Percentiles rank a stretch among this genome's conserved stretches.
Evolutionary conservation across 1,140 invertebrate species (phyloP).

Genomic region (Orussus abietinus): DNA sequence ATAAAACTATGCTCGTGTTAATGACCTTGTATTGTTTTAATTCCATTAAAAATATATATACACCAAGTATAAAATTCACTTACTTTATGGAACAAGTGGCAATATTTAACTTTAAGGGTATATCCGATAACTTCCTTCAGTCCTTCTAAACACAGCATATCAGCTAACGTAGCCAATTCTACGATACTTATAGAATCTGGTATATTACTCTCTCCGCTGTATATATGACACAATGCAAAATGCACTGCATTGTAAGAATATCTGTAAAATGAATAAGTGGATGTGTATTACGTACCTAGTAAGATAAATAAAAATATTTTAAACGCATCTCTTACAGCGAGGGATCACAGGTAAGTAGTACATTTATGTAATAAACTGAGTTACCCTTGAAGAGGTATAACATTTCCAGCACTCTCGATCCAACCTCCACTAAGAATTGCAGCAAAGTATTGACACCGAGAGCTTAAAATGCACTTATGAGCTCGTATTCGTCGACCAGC

Average conservation of each 20-base stretch:
- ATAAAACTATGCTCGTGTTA: too few relatives aligned
- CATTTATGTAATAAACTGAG: constrained; percentile 10
- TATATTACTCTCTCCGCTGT: constrained; percentile 81
- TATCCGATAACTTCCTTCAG: constrained; percentile 86
- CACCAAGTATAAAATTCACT: constrained; percentile 17
- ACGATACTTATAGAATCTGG: constrained; percentile 80
- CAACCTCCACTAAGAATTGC: constrained; percentile 82
- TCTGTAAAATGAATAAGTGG: constrained; percentile 52
- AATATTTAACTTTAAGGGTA: constrained; percentile 83
- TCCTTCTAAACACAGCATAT: constrained; percentile 83
- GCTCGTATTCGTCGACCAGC: constrained; percentile 74
- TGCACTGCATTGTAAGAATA: constrained; percentile 80
- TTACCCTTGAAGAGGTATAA: constrained; percentile 79
- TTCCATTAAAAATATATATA: constrained; percentile 7
- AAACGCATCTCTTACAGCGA: too few relatives aligned
- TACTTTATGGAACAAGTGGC: constrained; percentile 86
- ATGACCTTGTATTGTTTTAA: too few relatives aligned
- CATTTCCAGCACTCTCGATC: constrained; percentile 73
- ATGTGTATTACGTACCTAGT: too few relatives aligned
- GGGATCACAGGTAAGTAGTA: not conserved
- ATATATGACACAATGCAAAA: constrained; percentile 88
- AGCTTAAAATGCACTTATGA: constrained; percentile 86
- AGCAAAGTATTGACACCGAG: constrained; percentile 87
- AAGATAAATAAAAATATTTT: too few relatives aligned
- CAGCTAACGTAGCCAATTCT: constrained; percentile 79